Base-by-base conservation (phyloP, 1,140 invertebrate species). In the Portunus trituberculatus region DNA sequence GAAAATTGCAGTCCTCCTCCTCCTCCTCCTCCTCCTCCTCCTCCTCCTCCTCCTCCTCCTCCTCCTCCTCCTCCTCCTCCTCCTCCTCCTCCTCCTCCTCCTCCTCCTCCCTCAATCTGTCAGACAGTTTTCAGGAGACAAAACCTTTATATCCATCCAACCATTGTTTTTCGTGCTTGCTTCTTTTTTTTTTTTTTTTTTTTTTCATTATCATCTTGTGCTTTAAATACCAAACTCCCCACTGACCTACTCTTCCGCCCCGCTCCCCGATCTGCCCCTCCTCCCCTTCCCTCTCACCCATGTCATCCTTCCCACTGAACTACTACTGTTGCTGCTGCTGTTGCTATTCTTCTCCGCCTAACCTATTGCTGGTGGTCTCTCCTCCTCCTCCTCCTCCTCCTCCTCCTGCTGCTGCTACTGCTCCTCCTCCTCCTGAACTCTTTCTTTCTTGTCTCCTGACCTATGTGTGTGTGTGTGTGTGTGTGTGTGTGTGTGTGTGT, bases 1-100 rank as follows among this genome's bases (percentile, higher is more conserved):
- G 39, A 39, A 39, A 39, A 39, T 39, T 39, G 39, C 39, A 6
- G 39, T 76, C 67, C 67, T 76, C 67, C 67, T 76, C 67, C 67
- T 76, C 67, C 67, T 76, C 67, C 67, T 76, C 67, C 67, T 76
- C 67, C 67, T 76, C 67, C 67, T 76, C 67, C 67, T 76, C 67
- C 67, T 76, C 67, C 67, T 76, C 67, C 67, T 76, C 67, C 67
- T 76, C 67, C 67, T 76, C 67, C 67, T 76, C 67, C 67, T 76
- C 67, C 67, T 76, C 67, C 67, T 76, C 67, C 67, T 76, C 67
- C 67, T 59, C 67, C 67, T 76, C 67, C 59, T 76, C 59, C 59
- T 76, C 59, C 59, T 76, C 59, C 59, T 52, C 48, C 48, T 52
- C 48, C 48, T 28, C 83, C 83, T 84, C 83, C 83, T 86, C 32